These are phyloP conservation scores for Osmoderma eremita DNA, from an alignment of 2,888 invertebrate genomes.

Conservation along the genomic window DNA sequence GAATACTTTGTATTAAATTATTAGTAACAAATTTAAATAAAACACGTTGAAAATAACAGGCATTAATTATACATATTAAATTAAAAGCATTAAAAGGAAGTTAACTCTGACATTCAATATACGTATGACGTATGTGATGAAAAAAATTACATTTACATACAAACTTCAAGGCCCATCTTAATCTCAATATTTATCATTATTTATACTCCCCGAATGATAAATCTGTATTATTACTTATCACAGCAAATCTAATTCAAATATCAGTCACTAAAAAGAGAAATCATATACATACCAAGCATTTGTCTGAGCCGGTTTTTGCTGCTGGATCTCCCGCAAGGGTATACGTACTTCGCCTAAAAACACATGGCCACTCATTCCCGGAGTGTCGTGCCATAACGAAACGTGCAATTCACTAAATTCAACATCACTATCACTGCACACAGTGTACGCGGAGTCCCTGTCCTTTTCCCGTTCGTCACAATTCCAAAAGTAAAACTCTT, in stretches of 20 bases:
- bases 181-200: conserved; percentile 15
- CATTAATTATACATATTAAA: too few relatives aligned
- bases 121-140: too few relatives aligned
- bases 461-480: conserved; percentile 64
- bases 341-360: conserved; percentile 90
- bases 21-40: too few relatives aligned
- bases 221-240: conserved; percentile 9
- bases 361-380: conserved; percentile 81
- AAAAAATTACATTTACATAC: background rate
- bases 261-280: background rate
- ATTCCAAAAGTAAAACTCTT: conserved; percentile 82
- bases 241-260: background rate
- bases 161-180: background rate
- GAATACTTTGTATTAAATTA: too few relatives aligned
- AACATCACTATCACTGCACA: conserved; percentile 67
- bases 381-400: conserved; percentile 86
- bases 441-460: conserved; percentile 52
- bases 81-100: too few relatives aligned
- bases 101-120: too few relatives aligned
- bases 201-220: conserved; percentile 1
- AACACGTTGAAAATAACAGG: too few relatives aligned
- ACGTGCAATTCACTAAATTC: conserved; percentile 85
- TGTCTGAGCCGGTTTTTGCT: conserved; percentile 69
- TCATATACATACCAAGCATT: conserved; percentile 79
- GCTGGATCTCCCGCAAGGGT: conserved; percentile 77